Conservation (phyloP, 1,140 invertebrate species). For the Melanaphis sacchari region DNA sequence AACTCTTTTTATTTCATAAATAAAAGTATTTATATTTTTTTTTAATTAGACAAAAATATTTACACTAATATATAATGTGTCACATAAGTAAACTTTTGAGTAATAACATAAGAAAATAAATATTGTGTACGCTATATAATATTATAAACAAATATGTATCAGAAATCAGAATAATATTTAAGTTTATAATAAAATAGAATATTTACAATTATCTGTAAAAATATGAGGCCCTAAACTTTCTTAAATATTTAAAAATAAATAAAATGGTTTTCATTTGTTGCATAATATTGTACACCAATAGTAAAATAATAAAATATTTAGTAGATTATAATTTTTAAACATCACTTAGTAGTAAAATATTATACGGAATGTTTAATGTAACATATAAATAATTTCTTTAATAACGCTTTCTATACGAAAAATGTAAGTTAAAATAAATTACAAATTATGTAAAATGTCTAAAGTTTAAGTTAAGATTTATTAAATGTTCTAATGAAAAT, state of each 20-base stretch:
- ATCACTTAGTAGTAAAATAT: not conserved
- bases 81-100: not conserved
- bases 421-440: not conserved
- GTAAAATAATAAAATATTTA: not conserved
- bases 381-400: not conserved
- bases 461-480: too few relatives aligned
- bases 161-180: not conserved
- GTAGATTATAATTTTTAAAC: not conserved
- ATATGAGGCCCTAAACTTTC: not conserved
- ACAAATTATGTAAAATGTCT: not conserved
- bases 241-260: not conserved
- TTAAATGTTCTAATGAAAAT: too few relatives aligned
- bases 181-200: not conserved
- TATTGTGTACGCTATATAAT: not conserved
- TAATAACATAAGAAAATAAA: not conserved
- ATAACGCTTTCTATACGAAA: not conserved
- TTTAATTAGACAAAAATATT: not conserved
- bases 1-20: not conserved
- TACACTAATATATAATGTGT: not conserved
- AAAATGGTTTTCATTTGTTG: not conserved
- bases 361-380: not conserved
- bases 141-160: not conserved
- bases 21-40: not conserved
- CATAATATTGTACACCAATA: not conserved
- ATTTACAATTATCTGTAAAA: not conserved